These are phyloP conservation scores for Poecile montanus DNA, from an alignment of 2,797 vertebrate species.

Conservation along the genomic window DNA sequence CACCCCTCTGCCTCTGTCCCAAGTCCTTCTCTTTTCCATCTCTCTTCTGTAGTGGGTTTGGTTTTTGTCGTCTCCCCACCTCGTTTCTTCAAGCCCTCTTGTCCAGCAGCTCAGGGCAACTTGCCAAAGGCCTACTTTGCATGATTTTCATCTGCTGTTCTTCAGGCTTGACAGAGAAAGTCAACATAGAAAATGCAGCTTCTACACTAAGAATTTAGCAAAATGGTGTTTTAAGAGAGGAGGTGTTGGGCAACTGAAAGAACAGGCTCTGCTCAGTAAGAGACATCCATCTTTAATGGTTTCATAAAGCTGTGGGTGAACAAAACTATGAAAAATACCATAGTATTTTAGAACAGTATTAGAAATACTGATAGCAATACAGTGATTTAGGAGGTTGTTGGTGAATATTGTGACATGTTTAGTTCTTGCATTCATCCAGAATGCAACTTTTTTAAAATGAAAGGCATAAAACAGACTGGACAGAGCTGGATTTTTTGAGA, in stretches of 20 bases:
- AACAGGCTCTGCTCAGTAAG: not conserved
- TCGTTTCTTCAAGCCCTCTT: not conserved
- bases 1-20: not conserved
- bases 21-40: not conserved
- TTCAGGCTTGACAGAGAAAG: not conserved
- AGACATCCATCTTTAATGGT: not conserved
- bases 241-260: not conserved
- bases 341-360: not conserved
- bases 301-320: not conserved
- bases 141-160: not conserved
- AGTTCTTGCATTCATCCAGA: not conserved
- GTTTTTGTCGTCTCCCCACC: fast-evolving
- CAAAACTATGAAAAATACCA: not conserved
- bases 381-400: not conserved
- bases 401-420: not conserved
- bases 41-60: not conserved
- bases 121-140: not conserved
- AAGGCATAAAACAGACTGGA: not conserved
- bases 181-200: not conserved
- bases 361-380: not conserved
- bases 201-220: not conserved
- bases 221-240: not conserved
- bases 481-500: not conserved
- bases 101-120: not conserved
- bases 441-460: not conserved